Evolutionary conservation across 1,140 invertebrate genomes (phyloP), one percentile per base, ranked within the genome.

Genomic region (Muscidifurax raptorellus): DNA sequence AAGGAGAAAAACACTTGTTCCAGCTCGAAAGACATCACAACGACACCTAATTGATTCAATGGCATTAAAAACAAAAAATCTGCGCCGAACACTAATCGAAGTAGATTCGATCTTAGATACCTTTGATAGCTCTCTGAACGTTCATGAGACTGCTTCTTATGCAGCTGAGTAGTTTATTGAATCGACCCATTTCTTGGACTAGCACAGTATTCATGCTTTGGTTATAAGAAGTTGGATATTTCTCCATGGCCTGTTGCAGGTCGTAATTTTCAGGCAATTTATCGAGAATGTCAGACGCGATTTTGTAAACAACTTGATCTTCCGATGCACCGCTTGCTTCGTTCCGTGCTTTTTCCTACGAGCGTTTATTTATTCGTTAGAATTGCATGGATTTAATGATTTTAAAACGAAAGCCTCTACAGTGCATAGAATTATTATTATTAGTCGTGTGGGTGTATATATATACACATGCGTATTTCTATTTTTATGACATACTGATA

Each of bases 131-230:
- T 87, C 97, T 97, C 84, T 96, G 95, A n/a, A 99, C 94, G 83
- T 97, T 96, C 15, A 94, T 93, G 2, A 98, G 93, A 91, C 97
- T 98, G 9, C 89, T 94, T 82, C 96, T 92, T 30, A 99, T 97
- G 12, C 95, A 95, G 13, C 87, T 90, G 0, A 98, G 94, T 0
- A 99, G 93, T 84, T 95, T 96, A 88, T 99, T 98, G 87, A 98
- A 99, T 78, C 98, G 92, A 12, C 95, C 96, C 95, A 98, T 98
- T 94, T 99, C 98, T 93, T 99, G 98, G 0, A 99, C 96, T 44
- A 99, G 93, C 3, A 99, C 98, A 10, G 97, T 98, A 89, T 98
- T 98, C 97, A 98, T 97, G 85, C 97, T 97, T 91, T 98, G 97
- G 91, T 96, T 94, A 92, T 98, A 96, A 40, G 94, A 93, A 44